Evolutionary conservation across 1,140 invertebrate genomes (phyloP), one percentile per base, ranked within the genome.

Genomic region (Drosophila pseudoobscura): DNA sequence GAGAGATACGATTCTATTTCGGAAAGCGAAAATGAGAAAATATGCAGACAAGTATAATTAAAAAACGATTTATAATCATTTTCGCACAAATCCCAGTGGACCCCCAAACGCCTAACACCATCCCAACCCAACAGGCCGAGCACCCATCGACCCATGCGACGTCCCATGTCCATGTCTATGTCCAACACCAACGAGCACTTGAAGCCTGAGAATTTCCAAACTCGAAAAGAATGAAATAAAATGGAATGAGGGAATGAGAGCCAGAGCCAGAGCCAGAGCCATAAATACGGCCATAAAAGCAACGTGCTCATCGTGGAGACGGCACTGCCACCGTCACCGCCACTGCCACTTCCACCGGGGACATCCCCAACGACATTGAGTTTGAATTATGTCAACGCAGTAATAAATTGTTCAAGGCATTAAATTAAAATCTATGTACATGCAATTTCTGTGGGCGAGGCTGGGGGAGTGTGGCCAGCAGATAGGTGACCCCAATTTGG

Each of bases 381-480:
- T 76, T 80, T 80, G 78, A 80, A 80, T 80, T 80, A 80, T 80
- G 77, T 80, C 78, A 79, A 77, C 78, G 78, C 78, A 79, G 78
- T 75, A 80, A 80, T 80, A 80, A 80, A 80, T 80, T 80, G 72
- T 69, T 70, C 77, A 57, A 64, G 59, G 73, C 76, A 80, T 80
- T 80, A 80, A 79, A 80, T 80, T 79, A 79, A 80, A 80, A 76
- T 80, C 71, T 76, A 79, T 65, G 31, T 69, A 26, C 31, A 26
- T 45, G 50, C 45, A 70, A 56, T 70, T 56, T 49, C 29, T 45
- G 59, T 44, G 61, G 29, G 55, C 26, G 35, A 13, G 5, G 11
- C 35, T 39, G 35, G 50, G 50, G 26, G 35, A 13, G 35, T 13
- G 35, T 13, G 35, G 4, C 35, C 46, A 35, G 55, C 26, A 45